Evolutionary conservation across 2,888 invertebrate species (phyloP).

Genomic region (Nomada lathburiana): DNA sequence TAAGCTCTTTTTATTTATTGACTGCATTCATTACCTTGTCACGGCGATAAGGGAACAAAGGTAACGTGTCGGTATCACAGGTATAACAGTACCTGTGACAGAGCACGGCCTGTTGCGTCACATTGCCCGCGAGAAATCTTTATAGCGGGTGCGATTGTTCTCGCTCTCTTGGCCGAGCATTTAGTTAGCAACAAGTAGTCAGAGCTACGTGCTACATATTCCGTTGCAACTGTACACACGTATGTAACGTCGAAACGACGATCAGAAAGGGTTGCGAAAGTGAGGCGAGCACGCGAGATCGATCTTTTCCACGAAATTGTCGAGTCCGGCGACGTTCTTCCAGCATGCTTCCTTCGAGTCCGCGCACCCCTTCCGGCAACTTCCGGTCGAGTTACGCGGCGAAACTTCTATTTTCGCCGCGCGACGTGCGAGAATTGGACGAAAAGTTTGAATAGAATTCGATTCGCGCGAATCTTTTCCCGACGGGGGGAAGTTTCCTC

Average conservation of each 20-base stretch:
- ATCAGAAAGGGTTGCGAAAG: constrained; percentile 24
- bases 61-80: constrained; percentile 40
- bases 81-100: constrained; percentile 20
- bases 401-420: constrained; percentile 25
- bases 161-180: constrained; percentile 45
- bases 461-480: constrained; percentile 2
- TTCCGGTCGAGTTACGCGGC: too few species aligned
- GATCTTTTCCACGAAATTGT: constrained; percentile 9
- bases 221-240: constrained; percentile 24
- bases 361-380: not conserved
- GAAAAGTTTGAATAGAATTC: constrained; percentile 49
- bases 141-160: constrained; percentile 61
- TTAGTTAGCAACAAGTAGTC: constrained; percentile 70
- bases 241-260: not conserved
- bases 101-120: constrained; percentile 51
- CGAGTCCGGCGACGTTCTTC: not conserved
- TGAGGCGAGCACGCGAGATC: constrained; percentile 20
- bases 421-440: not conserved
- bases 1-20: constrained; percentile 50
- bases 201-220: constrained; percentile 14
- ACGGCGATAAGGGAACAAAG: constrained; percentile 58
- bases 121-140: constrained; percentile 61
- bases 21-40: constrained; percentile 44
- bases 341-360: not conserved
- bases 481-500: not conserved